Percentiles rank a stretch among this genome's conserved stretches.
phyloP scores from a whole-genome alignment of 2,113 vertebrate species.

The Romanogobio albipinnatus region DNA sequence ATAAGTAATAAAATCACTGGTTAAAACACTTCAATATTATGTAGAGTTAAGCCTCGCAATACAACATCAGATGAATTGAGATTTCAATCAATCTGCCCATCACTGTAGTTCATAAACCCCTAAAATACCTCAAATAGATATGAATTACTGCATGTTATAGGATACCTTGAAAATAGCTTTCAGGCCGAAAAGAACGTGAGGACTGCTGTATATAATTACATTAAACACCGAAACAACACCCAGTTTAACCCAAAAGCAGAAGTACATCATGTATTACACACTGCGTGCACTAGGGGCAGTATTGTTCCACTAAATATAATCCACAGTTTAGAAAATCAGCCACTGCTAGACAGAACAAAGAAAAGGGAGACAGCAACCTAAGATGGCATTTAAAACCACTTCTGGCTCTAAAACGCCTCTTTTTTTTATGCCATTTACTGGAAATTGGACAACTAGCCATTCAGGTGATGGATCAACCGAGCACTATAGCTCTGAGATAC shows the following conservation, averaged over 20 bases:
- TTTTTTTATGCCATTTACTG: not conserved
- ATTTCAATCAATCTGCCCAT: not conserved
- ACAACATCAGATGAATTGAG: not conserved
- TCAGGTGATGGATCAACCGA: not conserved
- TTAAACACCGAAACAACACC: slow-evolving; percentile 2
- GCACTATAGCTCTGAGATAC: not conserved
- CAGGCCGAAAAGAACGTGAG: not conserved
- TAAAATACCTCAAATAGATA: not conserved
- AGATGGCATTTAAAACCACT: not conserved
- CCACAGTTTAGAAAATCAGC: not conserved
- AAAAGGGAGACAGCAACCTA: slow-evolving; percentile 2
- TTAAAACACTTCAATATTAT: not conserved
- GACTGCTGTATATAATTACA: not conserved
- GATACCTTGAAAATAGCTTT: not conserved
- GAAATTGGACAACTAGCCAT: not conserved
- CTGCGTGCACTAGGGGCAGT: not conserved
- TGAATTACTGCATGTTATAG: not conserved
- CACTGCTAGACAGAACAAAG: slow-evolving; percentile 32
- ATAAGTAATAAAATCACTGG: not conserved
- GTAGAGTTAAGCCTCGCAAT: not conserved
- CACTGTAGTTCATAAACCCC: not conserved
- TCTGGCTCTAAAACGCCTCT: not conserved
- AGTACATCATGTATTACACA: not conserved
- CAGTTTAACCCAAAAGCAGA: slow-evolving; percentile 9
- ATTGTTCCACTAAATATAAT: slow-evolving; percentile 9